phyloP scores from a whole-genome alignment of 2,113 vertebrate species.

The Anolis sagrei region DNA sequence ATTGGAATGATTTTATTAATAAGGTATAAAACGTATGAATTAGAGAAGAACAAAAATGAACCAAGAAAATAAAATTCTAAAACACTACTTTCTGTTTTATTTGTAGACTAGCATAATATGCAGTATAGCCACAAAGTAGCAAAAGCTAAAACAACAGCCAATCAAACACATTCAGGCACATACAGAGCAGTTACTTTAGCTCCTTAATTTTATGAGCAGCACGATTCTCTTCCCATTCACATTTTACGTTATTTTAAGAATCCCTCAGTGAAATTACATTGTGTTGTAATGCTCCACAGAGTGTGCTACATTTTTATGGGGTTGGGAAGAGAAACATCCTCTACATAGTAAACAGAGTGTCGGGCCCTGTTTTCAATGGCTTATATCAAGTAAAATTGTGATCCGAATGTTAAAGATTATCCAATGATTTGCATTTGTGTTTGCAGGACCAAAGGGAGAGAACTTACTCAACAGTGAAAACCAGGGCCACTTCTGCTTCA shows the following conservation, averaged over 20 bases:
- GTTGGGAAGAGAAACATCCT: conserved; percentile 12
- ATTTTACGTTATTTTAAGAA: conserved; percentile 70
- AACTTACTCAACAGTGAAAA: conserved; percentile 95
- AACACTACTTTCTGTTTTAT: background rate
- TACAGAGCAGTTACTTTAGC: conserved; percentile 47
- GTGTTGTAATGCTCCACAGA: conserved; percentile 51
- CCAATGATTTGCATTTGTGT: conserved; percentile 58
- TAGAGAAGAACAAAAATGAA: background rate
- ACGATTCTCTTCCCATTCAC: conserved; percentile 58
- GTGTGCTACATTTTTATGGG: conserved; percentile 42
- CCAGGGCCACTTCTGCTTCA: conserved; percentile 92
- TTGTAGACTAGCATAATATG: background rate
- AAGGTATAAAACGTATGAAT: background rate
- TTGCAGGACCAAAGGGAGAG: conserved; percentile 95
- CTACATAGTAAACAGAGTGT: conserved; percentile 62
- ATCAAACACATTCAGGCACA: conserved; percentile 19
- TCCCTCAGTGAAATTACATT: conserved; percentile 46
- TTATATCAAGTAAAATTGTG: conserved; percentile 59
- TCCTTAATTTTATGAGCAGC: conserved; percentile 61
- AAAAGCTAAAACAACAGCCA: conserved; percentile 45
- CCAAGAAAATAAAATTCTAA: background rate
- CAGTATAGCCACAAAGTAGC: conserved; percentile 22
- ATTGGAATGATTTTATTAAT: background rate
- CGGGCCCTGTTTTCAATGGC: conserved; percentile 54
- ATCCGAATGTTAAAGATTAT: conserved; percentile 62